These are phyloP conservation scores for Arrhamphus sclerolepis DNA, from an alignment of 2,797 vertebrate species.

Conservation along the genomic window DNA sequence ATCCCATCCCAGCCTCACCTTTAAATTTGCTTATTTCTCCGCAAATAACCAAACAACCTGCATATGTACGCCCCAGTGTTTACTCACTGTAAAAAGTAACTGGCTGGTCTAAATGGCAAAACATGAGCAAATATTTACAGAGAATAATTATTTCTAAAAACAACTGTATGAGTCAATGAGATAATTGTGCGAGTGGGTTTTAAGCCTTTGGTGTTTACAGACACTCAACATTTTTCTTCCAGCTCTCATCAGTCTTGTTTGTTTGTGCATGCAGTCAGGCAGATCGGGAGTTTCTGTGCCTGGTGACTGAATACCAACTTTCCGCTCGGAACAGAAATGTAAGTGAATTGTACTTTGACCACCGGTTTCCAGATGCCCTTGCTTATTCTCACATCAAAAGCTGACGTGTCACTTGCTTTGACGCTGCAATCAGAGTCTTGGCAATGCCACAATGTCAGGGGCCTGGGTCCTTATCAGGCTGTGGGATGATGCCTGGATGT, in stretches of 20 bases:
- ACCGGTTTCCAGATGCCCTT: slow-evolving; percentile 54
- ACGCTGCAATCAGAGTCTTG: slow-evolving; percentile 60
- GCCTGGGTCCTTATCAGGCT: slow-evolving; percentile 32
- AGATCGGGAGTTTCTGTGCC: slow-evolving; percentile 2
- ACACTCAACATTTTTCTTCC: slow-evolving; percentile 35
- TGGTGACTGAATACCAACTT: slow-evolving; percentile 22
- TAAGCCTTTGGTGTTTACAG: slow-evolving; percentile 40
- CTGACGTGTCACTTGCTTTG: slow-evolving; percentile 64
- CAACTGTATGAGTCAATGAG: slow-evolving; percentile 43
- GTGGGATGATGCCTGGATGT: slow-evolving; percentile 38
- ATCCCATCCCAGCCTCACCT: slow-evolving; percentile 32
- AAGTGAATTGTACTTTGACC: slow-evolving; percentile 44
- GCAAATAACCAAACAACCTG: slow-evolving; percentile 32
- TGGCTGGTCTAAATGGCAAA: slow-evolving; percentile 39
- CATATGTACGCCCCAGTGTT: slow-evolving; percentile 43
- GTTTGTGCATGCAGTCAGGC: slow-evolving; percentile 11
- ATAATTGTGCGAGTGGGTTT: slow-evolving; percentile 45
- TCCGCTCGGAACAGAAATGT: slow-evolving; percentile 28
- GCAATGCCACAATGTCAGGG: slow-evolving; percentile 51
- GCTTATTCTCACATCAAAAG: slow-evolving; percentile 68
- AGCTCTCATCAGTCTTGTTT: slow-evolving; percentile 39
- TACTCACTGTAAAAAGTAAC: slow-evolving; percentile 42
- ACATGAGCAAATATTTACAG: slow-evolving; percentile 55
- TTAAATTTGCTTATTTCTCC: slow-evolving; percentile 20
- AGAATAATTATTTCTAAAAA: slow-evolving; percentile 56